Conservation (phyloP, 2,888 invertebrate genomes). For the Zygaena filipendulae region DNA sequence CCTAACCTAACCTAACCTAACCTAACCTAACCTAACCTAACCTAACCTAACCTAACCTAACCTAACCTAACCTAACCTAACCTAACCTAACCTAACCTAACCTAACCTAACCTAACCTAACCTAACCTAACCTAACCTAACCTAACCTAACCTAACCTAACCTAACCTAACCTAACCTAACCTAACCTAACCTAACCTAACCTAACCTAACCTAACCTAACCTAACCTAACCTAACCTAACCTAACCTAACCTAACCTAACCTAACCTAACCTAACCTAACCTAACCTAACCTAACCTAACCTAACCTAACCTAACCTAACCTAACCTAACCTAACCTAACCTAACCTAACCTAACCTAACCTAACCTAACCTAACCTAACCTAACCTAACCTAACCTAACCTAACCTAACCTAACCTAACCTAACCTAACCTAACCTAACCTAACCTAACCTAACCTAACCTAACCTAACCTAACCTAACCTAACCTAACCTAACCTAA, state of each 20-base stretch:
- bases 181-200: slow-evolving; percentile 6
- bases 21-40: slow-evolving; percentile 9
- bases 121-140: slow-evolving; percentile 11
- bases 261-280: slow-evolving; percentile 9
- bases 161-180: slow-evolving; percentile 6
- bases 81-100: slow-evolving; percentile 8
- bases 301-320: too few species aligned
- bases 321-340: too few species aligned
- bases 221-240: slow-evolving; percentile 11
- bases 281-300: slow-evolving; percentile 10
- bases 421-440: too few species aligned
- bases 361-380: too few species aligned
- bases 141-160: slow-evolving; percentile 9
- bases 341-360: too few species aligned
- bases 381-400: too few species aligned
- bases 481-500: slow-evolving; percentile 12
- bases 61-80: slow-evolving; percentile 10
- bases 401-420: too few species aligned
- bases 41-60: slow-evolving; percentile 9
- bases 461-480: slow-evolving; percentile 10
- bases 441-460: slow-evolving; percentile 10
- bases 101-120: slow-evolving; percentile 10
- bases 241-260: slow-evolving; percentile 11
- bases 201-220: slow-evolving; percentile 9
- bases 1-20: slow-evolving; percentile 10